A percentile compares a stretch with the other conserved stretches of the same genome.
Conservation (phyloP, 1,140 invertebrate genomes). For the Whitmania pigra region DNA sequence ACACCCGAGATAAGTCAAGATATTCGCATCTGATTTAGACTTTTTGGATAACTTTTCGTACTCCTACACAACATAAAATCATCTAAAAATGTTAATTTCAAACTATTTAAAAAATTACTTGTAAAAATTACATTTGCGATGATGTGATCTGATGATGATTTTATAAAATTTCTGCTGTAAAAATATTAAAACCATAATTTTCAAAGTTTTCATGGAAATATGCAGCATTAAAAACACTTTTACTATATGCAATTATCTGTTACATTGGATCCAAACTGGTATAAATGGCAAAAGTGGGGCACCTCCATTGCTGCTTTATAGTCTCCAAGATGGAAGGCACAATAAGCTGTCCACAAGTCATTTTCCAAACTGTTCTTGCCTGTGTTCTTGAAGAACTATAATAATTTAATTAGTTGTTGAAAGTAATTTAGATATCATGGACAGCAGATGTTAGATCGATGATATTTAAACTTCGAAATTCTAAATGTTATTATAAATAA, state of each 20-base stretch:
- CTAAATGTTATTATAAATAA: background rate
- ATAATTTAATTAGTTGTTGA: background rate
- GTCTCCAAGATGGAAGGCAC: slow-evolving; percentile 84
- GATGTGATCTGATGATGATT: too few species aligned
- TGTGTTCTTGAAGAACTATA: slow-evolving; percentile 46
- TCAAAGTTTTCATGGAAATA: too few species aligned
- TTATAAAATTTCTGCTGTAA: too few species aligned
- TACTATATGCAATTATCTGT: too few species aligned
- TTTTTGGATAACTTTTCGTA: slow-evolving; percentile 41
- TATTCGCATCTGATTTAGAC: slow-evolving; percentile 39
- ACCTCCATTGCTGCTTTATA: slow-evolving; percentile 73
- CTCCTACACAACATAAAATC: slow-evolving; percentile 35
- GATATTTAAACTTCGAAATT: background rate
- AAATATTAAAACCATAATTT: too few species aligned
- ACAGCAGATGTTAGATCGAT: background rate
- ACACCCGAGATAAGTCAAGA: slow-evolving; percentile 70
- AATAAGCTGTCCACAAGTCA: slow-evolving; percentile 81
- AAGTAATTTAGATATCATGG: slow-evolving; percentile 11
- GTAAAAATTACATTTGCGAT: too few species aligned
- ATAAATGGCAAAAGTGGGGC: slow-evolving; percentile 31
- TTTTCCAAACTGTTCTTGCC: slow-evolving; percentile 51
- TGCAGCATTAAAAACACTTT: too few species aligned
- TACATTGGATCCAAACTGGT: too few species aligned
- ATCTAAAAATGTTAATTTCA: background rate
- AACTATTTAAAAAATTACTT: too few species aligned